Base-by-base conservation (phyloP, 2,888 invertebrate genomes). In the Sericinus montela region DNA sequence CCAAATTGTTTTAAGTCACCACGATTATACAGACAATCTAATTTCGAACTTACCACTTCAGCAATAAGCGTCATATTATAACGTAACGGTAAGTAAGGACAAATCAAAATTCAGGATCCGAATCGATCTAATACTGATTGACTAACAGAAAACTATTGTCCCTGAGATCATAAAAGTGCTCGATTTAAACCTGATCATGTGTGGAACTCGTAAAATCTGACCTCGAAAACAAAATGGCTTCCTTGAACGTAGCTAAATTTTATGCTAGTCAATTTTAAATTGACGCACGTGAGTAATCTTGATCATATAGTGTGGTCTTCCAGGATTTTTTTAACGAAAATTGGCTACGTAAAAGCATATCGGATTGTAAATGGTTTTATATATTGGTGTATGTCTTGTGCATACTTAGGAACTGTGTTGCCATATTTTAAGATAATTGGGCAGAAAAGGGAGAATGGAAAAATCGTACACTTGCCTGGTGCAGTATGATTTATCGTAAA, bases 171-270 rank as follows among this genome's bases (percentile, higher is more conserved):
- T 66, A 77, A 75, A 74, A 68, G 59, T 55, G 60, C 56, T 61
- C 72, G 69, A 79, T 79, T 74, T 78, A 72, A 79, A 69, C 39
- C 69, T 61, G 63, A 68, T 76, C 80, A 74, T 78, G 82, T 67
- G 69, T 69, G 55, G 7, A 11, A 7, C 61, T 59, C 58, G 70
- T 75, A 75, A 78, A 79, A 69, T 59, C 53, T 55, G 65, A 63
- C 68, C 68, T 62, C 63, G 3, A 60, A 57, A 55, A 46, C 43
- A 56, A 59, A 61, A 59, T 54, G 56, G 60, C 71, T 77, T 75
- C 78, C 69, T 63, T 62, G 76, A 75, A 72, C 51, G 45, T 47
- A 44, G 40, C 39, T 42, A 50, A 52, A 48, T 39, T 56, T 51
- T 52, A 51, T 42, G 48, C 51, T 42, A 44, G 32, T 44, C 42